Evolutionary conservation across 2,113 vertebrate species (phyloP), one percentile per base, ranked within the genome.

Genomic region (Scomber japonicus): DNA sequence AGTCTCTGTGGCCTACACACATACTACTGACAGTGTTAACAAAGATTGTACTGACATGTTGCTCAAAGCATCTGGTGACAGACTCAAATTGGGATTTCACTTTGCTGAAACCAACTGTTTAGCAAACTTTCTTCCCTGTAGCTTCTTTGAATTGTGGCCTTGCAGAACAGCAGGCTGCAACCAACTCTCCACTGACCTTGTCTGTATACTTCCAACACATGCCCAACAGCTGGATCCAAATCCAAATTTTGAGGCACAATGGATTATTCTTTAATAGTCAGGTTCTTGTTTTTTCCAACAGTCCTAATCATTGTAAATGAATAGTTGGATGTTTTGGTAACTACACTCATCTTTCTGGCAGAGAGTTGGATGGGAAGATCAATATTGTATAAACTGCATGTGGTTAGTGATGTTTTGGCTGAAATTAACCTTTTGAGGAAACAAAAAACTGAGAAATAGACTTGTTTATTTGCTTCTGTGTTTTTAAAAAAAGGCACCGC

Each of bases 1-100:
- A 5, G 4, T 48, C 54, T 61, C 70, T 70, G 75, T 55, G 70
- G 57, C 71, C 46, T 12, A 56, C n/a, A 35, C 57, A 27, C 57
- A 27, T 69, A 44, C 35, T 19, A 7, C 31, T 54, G 19, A 55
- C 27, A 27, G 44, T 19, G 13, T 48, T 8, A 50, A 10, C 9
- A 21, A 56, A 60, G 45, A 50, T 48, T 76, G 44, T 31, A 31
- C 46, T 81, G 35, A 0, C 31, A 64, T 57, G 19, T 62, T 56
- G 50, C 64, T 50, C 6, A 14, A 24, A 24, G 5, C 45, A 27
- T 57, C 67, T 72, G 55, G 35, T 31, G 67, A 17, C 14, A 0
- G 54, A 30, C 35, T 64, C 9, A 61, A 16, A 71, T 27, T 1
- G 11, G 7, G 48, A 49, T 70, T 65, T 61, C 19, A 46, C 68